phyloP scores from a whole-genome alignment of 2,797 vertebrate genomes.

The Muscicapa striata region DNA sequence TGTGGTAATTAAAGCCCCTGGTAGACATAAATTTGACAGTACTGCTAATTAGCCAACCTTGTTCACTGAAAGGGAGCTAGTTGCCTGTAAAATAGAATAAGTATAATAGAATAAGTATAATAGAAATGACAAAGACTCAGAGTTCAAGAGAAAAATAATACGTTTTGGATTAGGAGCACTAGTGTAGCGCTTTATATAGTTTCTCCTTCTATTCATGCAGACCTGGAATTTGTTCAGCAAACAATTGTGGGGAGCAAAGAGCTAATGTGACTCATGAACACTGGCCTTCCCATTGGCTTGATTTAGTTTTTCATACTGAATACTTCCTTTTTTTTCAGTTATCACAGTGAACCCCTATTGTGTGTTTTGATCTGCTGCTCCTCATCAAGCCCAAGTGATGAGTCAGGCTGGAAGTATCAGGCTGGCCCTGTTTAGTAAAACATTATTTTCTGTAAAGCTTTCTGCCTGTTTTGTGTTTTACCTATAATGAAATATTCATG shows the following conservation, averaged over 20 bases:
- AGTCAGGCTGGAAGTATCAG: neutral
- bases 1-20: neutral
- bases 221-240: neutral
- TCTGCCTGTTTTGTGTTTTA: neutral
- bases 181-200: neutral
- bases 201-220: neutral
- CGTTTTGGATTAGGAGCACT: neutral
- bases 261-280: neutral
- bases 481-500: neutral
- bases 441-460: neutral
- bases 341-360: neutral
- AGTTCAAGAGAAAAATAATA: slow-evolving; percentile 33
- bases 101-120: neutral
- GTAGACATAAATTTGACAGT: slow-evolving; percentile 32
- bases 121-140: slow-evolving; percentile 27
- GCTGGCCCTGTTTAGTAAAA: neutral
- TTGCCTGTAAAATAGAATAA: slow-evolving; percentile 19
- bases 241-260: neutral
- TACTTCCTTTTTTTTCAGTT: neutral
- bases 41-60: slow-evolving; percentile 34
- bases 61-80: slow-evolving; percentile 20
- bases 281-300: neutral
- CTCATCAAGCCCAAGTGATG: neutral
- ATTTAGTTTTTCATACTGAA: neutral
- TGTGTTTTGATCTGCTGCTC: neutral